Evolutionary conservation across 92 coral and sea anemone genomes (phyloP).

Genomic region (Zoanthus gigantus): DNA sequence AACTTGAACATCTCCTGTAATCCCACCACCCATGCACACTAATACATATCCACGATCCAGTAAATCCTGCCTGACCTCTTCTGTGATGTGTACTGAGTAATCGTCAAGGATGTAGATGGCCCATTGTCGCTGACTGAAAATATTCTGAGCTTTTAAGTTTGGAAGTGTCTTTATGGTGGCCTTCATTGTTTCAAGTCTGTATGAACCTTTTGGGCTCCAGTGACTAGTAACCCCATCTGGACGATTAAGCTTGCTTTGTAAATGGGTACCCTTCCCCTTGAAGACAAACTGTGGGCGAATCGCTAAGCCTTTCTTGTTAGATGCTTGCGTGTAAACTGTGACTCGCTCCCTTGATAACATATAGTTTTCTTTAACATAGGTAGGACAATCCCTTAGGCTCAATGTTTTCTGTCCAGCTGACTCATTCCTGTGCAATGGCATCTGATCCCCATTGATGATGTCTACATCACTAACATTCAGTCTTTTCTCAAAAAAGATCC

Average conservation of each 20-base stretch:
- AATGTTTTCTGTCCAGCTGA: neutral
- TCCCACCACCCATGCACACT: slow-evolving; percentile 30
- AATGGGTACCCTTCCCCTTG: slow-evolving; percentile 16
- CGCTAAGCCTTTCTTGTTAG: neutral
- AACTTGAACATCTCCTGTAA: slow-evolving; percentile 28
- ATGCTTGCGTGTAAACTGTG: slow-evolving; percentile 16
- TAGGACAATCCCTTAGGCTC: neutral
- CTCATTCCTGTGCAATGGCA: slow-evolving; percentile 27
- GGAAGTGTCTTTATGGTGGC: neutral
- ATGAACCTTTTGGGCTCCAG: slow-evolving; percentile 18
- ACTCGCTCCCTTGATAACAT: slow-evolving; percentile 19
- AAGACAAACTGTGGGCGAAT: slow-evolving; percentile 28
- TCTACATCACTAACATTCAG: neutral
- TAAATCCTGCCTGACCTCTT: slow-evolving; percentile 15
- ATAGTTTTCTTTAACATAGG: slow-evolving; percentile 25
- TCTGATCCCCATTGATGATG: slow-evolving; percentile 27
- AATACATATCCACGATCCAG: slow-evolving; percentile 16
- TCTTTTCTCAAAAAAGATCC: neutral
- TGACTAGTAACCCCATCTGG: slow-evolving; percentile 7
- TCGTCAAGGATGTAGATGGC: slow-evolving; percentile 21
- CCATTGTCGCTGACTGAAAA: slow-evolving; percentile 4
- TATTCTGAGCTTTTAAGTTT: neutral
- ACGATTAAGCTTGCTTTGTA: neutral
- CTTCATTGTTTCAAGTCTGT: slow-evolving; percentile 26
- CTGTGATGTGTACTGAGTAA: slow-evolving; percentile 6